These are phyloP conservation scores for Silurus glanis DNA, from an alignment of 2,113 vertebrate genomes.

Conservation along the genomic window DNA sequence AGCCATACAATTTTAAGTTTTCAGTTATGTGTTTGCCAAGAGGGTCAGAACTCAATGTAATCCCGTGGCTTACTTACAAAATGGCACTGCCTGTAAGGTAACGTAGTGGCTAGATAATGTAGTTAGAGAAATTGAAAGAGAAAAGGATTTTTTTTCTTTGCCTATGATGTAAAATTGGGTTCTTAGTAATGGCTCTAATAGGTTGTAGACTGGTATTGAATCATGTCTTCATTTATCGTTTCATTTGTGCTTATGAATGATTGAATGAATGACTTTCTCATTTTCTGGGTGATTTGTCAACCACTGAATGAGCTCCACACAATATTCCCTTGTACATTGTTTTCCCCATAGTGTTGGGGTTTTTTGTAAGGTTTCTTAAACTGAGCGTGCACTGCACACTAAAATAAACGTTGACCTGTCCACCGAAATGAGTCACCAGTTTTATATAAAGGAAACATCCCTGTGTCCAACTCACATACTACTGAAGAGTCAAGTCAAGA, in stretches of 20 bases:
- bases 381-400: slow-evolving; percentile 63
- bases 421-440: slow-evolving; percentile 54
- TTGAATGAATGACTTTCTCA: neutral
- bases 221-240: slow-evolving; percentile 26
- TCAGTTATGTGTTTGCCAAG: slow-evolving; percentile 22
- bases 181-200: slow-evolving; percentile 35
- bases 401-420: slow-evolving; percentile 60
- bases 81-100: slow-evolving; percentile 31
- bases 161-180: neutral
- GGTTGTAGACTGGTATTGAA: slow-evolving; percentile 33
- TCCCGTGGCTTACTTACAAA: neutral
- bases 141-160: neutral
- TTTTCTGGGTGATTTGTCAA: slow-evolving; percentile 16
- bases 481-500: neutral
- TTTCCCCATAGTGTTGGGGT: slow-evolving; percentile 60
- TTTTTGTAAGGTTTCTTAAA: slow-evolving; percentile 67
- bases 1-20: slow-evolving; percentile 43
- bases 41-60: slow-evolving; percentile 1
- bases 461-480: neutral
- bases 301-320: slow-evolving; percentile 9
- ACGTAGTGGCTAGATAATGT: slow-evolving; percentile 40
- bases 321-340: slow-evolving; percentile 39
- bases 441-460: slow-evolving; percentile 56
- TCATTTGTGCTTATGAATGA: slow-evolving; percentile 31
- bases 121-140: slow-evolving; percentile 14